Evolutionary conservation across 30 jellyfish, hydroid and myxozoan species (phyloP), one percentile per base, ranked within the genome.

Genomic region (Calvadosia cruxmelitensis): DNA sequence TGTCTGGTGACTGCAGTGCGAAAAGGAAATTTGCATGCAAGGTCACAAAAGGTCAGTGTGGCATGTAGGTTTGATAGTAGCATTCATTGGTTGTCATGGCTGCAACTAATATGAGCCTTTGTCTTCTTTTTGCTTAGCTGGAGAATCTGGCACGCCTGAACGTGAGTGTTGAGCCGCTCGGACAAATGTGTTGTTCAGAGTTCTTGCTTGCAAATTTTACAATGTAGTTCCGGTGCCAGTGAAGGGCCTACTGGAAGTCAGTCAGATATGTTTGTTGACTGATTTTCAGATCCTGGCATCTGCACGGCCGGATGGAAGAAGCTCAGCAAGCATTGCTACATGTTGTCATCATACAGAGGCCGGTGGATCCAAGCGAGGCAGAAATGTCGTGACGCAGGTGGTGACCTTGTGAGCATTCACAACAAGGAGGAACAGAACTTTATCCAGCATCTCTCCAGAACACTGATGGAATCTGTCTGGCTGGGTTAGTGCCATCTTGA

Each of bases 361-460:
- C 26, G 25, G 3, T 91, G 99, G 99, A 34, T 95, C 13, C 84
- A 50, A 23, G 95, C 95, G 15, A 68, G 95, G 48, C 92, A 91
- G 78, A 68, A 66, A 15, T 91, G 99, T 50, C 26, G 61, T 30
- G 74, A 53, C 53, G 28, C 27, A 16, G 99, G 99, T 20, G 95
- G 93, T 1, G 87, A 82, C 48, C 67, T 91, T 33, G 95, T 81
- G n/a, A 83, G 93, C 32, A 67, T 91, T 32, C 83, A 79, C 61
- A 68, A 88, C 62, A 30, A 52, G 10, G 86, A 53, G 23, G 90
- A 83, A 32, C 95, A 77, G 69, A 64, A 32, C 2, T 64, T 76
- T 52, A 35, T 91, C n/a, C 74, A 71, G 33, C 27, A 63, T 31
- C 63, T 69, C 71, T 64, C 72, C 5, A 78, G 88, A 30, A 66